Conservation (phyloP, 2,888 invertebrate genomes). For the Ectemnius cavifrons region DNA sequence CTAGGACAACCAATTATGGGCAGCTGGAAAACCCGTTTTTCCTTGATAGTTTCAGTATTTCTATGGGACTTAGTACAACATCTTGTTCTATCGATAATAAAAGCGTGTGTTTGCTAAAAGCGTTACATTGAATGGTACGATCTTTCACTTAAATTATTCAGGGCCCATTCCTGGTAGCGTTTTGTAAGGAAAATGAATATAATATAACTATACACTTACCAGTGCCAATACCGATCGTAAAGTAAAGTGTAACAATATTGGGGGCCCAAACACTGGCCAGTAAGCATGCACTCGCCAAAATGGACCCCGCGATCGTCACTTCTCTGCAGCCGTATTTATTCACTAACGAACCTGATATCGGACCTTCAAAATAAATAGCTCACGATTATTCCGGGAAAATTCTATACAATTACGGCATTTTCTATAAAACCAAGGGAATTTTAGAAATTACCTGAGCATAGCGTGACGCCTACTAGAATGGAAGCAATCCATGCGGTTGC, state of each 20-base stretch:
- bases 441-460: conserved; percentile 89
- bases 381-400: neutral
- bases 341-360: conserved; percentile 95
- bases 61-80: neutral
- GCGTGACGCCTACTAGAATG: conserved; percentile 95
- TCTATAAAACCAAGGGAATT: no score
- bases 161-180: no score
- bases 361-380: conserved; percentile 83
- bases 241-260: conserved; percentile 90
- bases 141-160: no score
- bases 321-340: conserved; percentile 95
- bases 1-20: neutral
- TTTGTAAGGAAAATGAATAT: no score
- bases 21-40: conserved; percentile 2
- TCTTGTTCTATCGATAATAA: neutral
- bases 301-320: conserved; percentile 93
- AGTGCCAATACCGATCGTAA: conserved; percentile 96
- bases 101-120: neutral
- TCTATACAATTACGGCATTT: conserved; percentile 41
- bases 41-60: neutral
- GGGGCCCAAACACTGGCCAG: conserved; percentile 89
- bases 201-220: conserved; percentile 76
- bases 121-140: no score
- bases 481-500: conserved; percentile 96
- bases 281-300: conserved; percentile 88